Conservation (phyloP, 2,888 invertebrate species). For the Magallana nippona region DNA sequence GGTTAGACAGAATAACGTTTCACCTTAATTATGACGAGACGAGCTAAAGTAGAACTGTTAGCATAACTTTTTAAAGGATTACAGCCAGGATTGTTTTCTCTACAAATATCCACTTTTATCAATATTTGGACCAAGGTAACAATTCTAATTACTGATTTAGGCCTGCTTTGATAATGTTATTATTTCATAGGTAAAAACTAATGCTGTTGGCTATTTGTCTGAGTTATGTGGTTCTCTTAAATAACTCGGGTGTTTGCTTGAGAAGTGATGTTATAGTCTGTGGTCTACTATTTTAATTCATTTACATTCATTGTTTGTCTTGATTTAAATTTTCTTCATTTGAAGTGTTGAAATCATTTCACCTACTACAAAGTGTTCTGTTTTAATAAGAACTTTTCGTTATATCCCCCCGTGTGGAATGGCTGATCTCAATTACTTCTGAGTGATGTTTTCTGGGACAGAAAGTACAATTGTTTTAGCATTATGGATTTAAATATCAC, state of each 20-base stretch:
- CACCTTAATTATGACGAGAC: background rate
- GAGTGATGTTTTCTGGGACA: too few relatives aligned
- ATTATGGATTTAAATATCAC: too few relatives aligned
- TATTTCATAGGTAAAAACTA: constrained; percentile 35
- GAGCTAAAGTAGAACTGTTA: background rate
- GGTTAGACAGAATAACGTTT: background rate
- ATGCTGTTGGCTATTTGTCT: constrained; percentile 40
- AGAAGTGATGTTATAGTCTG: constrained; percentile 30
- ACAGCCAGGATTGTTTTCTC: constrained; percentile 28
- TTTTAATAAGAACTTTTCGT: constrained; percentile 9
- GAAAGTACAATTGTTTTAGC: too few relatives aligned
- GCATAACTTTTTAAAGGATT: constrained; percentile 34
- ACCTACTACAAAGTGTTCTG: background rate
- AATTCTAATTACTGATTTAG: constrained; percentile 36
- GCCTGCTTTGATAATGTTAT: constrained; percentile 21
- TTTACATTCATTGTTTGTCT: constrained; percentile 28
- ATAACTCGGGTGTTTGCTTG: constrained; percentile 22
- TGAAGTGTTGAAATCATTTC: constrained; percentile 38
- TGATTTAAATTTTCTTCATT: constrained; percentile 16
- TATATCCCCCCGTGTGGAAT: background rate
- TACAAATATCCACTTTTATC: constrained; percentile 35
- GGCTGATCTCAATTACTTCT: background rate
- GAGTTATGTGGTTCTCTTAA: constrained; percentile 3
- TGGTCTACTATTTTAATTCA: constrained; percentile 43
- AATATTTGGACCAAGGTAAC: constrained; percentile 45